These are phyloP conservation scores for Macropis europaea DNA, from an alignment of 2,888 invertebrate genomes.

Conservation along the genomic window DNA sequence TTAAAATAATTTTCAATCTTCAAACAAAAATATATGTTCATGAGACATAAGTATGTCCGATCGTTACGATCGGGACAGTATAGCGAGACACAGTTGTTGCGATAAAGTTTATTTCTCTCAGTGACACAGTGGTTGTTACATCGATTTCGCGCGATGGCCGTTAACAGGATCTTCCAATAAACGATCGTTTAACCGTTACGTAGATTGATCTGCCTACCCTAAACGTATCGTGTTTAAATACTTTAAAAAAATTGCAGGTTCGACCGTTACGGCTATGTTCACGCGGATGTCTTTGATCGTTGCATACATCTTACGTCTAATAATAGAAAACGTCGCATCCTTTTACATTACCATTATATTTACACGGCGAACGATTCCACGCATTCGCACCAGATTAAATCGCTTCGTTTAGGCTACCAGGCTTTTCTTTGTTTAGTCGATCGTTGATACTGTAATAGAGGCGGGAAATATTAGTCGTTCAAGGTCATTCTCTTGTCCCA, in stretches of 20 bases:
- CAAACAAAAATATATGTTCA: too few species aligned
- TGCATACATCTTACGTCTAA: conserved; percentile 64
- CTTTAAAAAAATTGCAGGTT: conserved; percentile 55
- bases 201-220: conserved; percentile 40
- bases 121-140: conserved; percentile 51
- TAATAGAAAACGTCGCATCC: conserved; percentile 66
- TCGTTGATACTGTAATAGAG: conserved; percentile 26
- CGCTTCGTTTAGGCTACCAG: conserved; percentile 40
- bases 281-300: conserved; percentile 64
- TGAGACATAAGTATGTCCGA: too few species aligned
- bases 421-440: conserved; percentile 14
- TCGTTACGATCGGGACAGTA: too few species aligned
- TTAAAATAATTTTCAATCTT: too few species aligned
- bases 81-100: conserved; percentile 7
- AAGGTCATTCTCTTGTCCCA: too few species aligned
- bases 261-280: conserved; percentile 36
- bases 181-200: conserved; percentile 12
- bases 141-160: conserved; percentile 31
- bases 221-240: conserved; percentile 50
- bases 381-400: conserved; percentile 51
- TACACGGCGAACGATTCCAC: conserved; percentile 54
- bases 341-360: conserved; percentile 57
- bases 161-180: conserved; percentile 29
- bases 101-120: conserved; percentile 44
- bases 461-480: too few species aligned